Evolutionary conservation across 2,888 invertebrate species (phyloP).

Genomic region (Tiliacea citrago): DNA sequence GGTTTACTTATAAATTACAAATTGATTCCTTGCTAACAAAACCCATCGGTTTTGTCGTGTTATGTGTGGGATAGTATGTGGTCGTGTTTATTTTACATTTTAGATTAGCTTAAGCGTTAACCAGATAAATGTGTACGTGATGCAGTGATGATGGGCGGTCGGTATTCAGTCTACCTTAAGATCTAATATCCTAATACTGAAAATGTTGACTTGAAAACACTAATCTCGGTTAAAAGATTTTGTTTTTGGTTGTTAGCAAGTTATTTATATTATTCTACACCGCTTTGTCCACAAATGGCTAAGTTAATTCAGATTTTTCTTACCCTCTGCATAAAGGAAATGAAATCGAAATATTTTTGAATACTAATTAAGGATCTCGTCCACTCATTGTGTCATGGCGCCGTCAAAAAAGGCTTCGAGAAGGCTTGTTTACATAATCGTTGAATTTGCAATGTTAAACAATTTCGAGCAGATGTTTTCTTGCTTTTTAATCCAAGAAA

Average conservation of each 20-base stretch:
- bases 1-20: constrained; percentile 36
- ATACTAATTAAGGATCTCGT: constrained; percentile 82
- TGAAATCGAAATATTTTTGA: constrained; percentile 83
- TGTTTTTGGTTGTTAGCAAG: constrained; percentile 23
- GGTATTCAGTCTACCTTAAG: constrained; percentile 20
- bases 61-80: constrained; percentile 17
- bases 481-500: constrained; percentile 79
- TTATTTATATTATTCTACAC: constrained; percentile 44
- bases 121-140: constrained; percentile 5
- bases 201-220: constrained; percentile 13
- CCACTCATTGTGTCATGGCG: constrained; percentile 70
- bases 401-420: constrained; percentile 82
- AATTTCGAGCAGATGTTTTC: constrained; percentile 81
- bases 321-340: constrained; percentile 63
- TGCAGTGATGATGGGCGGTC: constrained; percentile 3
- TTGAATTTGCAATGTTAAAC: constrained; percentile 89
- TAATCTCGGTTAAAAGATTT: constrained; percentile 13
- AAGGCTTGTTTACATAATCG: constrained; percentile 88
- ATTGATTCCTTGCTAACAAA: constrained; percentile 28
- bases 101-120: constrained; percentile 10
- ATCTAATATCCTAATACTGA: constrained; percentile 1
- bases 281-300: constrained; percentile 40
- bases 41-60: neutral
- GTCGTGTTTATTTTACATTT: constrained; percentile 24
- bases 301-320: constrained; percentile 63